A percentile compares a stretch with the other conserved stretches of the same genome.
Conservation (phyloP, 2,797 vertebrate genomes). For the Rachycentron canadum region DNA sequence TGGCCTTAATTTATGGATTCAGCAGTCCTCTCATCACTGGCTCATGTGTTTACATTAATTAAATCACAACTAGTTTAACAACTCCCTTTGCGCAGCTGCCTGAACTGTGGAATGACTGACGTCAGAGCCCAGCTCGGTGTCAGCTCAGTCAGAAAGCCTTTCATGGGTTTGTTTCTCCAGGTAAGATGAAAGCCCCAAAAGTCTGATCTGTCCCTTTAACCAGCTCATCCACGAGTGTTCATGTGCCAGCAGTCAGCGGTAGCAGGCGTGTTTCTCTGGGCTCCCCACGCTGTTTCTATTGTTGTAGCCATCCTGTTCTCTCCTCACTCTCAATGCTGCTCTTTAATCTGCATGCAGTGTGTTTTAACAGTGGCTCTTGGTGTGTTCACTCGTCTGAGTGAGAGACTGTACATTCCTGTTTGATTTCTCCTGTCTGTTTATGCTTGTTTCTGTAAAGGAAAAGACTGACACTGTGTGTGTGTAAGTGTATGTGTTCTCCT, state of each 20-base stretch:
- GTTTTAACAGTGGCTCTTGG: constrained; percentile 20
- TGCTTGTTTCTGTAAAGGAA: constrained; percentile 20
- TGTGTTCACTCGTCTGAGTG: constrained; percentile 31
- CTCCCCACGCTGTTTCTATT: constrained; percentile 77
- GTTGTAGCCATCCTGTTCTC: constrained; percentile 69
- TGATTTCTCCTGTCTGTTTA: constrained; percentile 26
- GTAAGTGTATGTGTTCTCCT: constrained; percentile 54
- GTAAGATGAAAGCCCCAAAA: constrained; percentile 23
- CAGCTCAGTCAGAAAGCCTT: constrained; percentile 12
- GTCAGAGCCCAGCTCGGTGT: constrained; percentile 4
- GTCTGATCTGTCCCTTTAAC: constrained; percentile 52
- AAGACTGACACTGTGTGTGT: constrained; percentile 29
- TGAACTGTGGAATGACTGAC: constrained; percentile 3
- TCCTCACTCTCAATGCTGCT: constrained; percentile 47
- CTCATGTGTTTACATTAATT: constrained; percentile 22
- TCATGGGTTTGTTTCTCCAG: constrained; percentile 30
- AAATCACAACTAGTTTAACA: not conserved
- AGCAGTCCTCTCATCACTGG: not conserved
- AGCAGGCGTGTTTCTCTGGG: constrained; percentile 62
- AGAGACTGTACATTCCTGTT: constrained; percentile 21
- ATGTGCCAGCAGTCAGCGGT: constrained; percentile 64
- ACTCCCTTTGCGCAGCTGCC: constrained; percentile 3
- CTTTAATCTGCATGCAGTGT: constrained; percentile 59
- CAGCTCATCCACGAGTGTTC: constrained; percentile 41
- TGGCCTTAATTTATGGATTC: not conserved